Evolutionary conservation across 2,113 vertebrate genomes (phyloP), one percentile per base, ranked within the genome.

Genomic region (Synchiropus splendidus): DNA sequence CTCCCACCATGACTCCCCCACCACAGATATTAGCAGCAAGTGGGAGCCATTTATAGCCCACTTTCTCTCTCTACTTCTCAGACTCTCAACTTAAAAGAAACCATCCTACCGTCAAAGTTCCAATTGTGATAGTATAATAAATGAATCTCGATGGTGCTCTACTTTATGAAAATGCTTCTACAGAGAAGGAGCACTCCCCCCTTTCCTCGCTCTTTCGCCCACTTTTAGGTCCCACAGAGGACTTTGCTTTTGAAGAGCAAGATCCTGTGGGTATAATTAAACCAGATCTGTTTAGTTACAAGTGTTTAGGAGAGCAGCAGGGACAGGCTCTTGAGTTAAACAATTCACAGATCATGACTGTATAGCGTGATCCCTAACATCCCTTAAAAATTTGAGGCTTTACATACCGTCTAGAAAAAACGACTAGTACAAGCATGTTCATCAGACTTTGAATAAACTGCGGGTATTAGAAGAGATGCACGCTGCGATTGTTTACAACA

Each of bases 321-420:
- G 65, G 70, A 81, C 74, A 72, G 72, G 64, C 75, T 86, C 81
- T 75, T 78, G 73, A 82, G 74, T 80, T 78, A 79, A 78, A 58
- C 78, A 64, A 70, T 83, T 88, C 81, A 87, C 84, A 82, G 86
- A 87, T 89, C 87, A 89, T 59, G 67, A 70, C 66, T 68, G 74
- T 57, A 61, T 79, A 79, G 79, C 77, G n/a, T n/a, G n/a, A n/a
- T n/a, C n/a, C n/a, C n/a, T n/a, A n/a, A n/a, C n/a, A n/a, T n/a
- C n/a, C n/a, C n/a, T n/a, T n/a, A n/a, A n/a, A n/a, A n/a, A n/a
- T n/a, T n/a, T n/a, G n/a, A n/a, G n/a, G n/a, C n/a, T n/a, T n/a
- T n/a, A n/a, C n/a, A n/a, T n/a, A n/a, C n/a, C n/a, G n/a, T n/a
- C n/a, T n/a, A n/a, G n/a, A n/a, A n/a, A n/a, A n/a, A n/a, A n/a